Base-by-base conservation (phyloP, 2,888 invertebrate species). In the Watsonalla cultraria region DNA sequence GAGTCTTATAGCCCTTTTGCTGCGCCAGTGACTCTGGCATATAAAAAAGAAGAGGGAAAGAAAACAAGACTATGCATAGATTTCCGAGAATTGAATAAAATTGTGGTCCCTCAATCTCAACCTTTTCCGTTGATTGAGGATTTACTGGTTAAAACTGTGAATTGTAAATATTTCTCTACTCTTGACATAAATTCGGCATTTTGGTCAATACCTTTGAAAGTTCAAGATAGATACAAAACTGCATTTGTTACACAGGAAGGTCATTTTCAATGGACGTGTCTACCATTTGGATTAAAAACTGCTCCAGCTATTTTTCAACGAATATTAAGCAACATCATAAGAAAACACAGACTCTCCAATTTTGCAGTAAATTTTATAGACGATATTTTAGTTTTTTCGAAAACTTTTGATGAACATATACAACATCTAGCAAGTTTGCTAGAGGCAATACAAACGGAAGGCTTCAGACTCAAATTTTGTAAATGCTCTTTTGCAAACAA, bases 181-280 rank as follows among this genome's bases (percentile, higher is more conserved):
- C 45, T 79, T 0, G 78, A 79, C 47, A 70, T 78, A 53, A 79
- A 78, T 55, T 76, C 74, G 7, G 79, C 76, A 39, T 81, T 81
- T 60, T 80, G 78, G 76, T 73, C 74, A 13, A 78, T 78, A 6
- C 74, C 76, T 2, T 50, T 75, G 42, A 51, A 62, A 58, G 59
- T 72, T 37, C 55, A 66, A 63, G 70, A 71, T 54, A 66, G 67
- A 62, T 45, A 68, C 48, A 76, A 78, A 56, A 74, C 72, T 5
- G 66, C 45, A 11, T 72, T 70, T 56, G 57, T 70, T 7, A 72
- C 71, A 24, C 63, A 62, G 51, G 61, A 69, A 51, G 66, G 35
- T 35, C 61, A 66, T 34, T 69, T 58, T 51, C 57, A 62, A 58
- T 57, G 64, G 57, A 62, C 65, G 11, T 61, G 69, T 42, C 51